A percentile compares a stretch with the other conserved stretches of the same genome.
These are phyloP conservation scores for Albula goreensis DNA, from an alignment of 2,113 vertebrate genomes.

Conservation along the genomic window DNA sequence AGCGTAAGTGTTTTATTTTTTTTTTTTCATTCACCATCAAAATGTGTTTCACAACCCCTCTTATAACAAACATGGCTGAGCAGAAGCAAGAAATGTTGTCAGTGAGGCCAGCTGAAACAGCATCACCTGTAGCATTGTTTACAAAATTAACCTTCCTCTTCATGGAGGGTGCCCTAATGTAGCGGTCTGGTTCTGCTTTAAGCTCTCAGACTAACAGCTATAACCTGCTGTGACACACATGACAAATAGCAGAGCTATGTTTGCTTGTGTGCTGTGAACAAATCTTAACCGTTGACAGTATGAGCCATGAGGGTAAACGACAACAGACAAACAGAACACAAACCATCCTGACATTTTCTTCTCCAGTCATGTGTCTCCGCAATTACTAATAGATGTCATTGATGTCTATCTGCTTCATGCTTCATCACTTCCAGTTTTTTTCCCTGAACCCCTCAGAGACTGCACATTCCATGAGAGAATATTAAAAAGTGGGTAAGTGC, in stretches of 20 bases:
- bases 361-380: neutral
- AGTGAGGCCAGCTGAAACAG: neutral
- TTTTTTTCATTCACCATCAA: neutral
- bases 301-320: neutral
- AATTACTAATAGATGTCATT: neutral
- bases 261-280: neutral
- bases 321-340: neutral
- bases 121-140: neutral
- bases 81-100: neutral
- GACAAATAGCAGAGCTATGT: neutral
- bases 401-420: neutral
- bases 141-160: neutral
- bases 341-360: neutral
- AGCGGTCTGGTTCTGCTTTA: neutral
- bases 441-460: neutral
- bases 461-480: neutral
- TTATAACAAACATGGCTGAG: neutral
- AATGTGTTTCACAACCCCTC: neutral
- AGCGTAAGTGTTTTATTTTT: neutral
- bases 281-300: neutral
- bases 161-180: neutral
- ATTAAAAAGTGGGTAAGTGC: neutral
- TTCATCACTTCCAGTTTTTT: neutral
- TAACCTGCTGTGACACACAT: neutral
- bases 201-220: neutral